phyloP scores from a whole-genome alignment of 2,888 invertebrate species.

The Apoderus coryli region DNA sequence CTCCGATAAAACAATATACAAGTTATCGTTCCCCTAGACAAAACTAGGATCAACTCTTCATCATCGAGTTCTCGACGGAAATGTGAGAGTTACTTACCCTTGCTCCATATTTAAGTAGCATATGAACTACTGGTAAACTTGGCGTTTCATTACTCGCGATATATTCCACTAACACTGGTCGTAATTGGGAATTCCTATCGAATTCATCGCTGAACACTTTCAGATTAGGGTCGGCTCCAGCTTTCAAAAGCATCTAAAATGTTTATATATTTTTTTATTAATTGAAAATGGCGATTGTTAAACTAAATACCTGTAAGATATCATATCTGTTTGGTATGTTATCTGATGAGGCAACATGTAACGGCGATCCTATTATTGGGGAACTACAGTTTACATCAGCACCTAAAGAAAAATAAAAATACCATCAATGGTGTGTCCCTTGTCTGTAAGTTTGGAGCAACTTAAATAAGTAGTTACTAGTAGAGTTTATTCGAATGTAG shows the following conservation, averaged over 20 bases:
- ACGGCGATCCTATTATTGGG: slow-evolving; percentile 65
- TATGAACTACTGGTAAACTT: slow-evolving; percentile 46
- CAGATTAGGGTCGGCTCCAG: slow-evolving; percentile 62
- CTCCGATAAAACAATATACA: too few species aligned
- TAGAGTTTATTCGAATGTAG: too few species aligned
- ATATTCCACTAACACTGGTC: slow-evolving; percentile 73
- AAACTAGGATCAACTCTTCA: too few species aligned
- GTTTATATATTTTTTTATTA: slow-evolving; percentile 6
- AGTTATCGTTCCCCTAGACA: too few species aligned
- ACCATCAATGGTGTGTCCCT: too few species aligned
- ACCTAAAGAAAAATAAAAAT: too few species aligned
- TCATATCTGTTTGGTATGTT: slow-evolving; percentile 51
- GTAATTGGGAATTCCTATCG: slow-evolving; percentile 46
- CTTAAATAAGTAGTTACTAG: too few species aligned
- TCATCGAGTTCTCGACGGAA: too few species aligned
- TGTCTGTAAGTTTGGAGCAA: too few species aligned
- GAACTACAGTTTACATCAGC: slow-evolving; percentile 68
- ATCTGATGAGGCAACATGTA: slow-evolving; percentile 73
- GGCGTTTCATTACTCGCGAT: slow-evolving; percentile 61
- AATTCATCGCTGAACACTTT: slow-evolving; percentile 63
- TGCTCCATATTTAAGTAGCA: slow-evolving; percentile 64
- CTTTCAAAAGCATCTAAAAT: slow-evolving; percentile 46
- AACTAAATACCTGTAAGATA: slow-evolving; percentile 26
- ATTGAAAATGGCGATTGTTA: too few species aligned
- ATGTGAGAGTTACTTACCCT: too few species aligned